A percentile compares a stretch with the other conserved stretches of the same genome.
Conservation (phyloP, 2,113 vertebrate species). For the Forbesichthys agassizii region DNA sequence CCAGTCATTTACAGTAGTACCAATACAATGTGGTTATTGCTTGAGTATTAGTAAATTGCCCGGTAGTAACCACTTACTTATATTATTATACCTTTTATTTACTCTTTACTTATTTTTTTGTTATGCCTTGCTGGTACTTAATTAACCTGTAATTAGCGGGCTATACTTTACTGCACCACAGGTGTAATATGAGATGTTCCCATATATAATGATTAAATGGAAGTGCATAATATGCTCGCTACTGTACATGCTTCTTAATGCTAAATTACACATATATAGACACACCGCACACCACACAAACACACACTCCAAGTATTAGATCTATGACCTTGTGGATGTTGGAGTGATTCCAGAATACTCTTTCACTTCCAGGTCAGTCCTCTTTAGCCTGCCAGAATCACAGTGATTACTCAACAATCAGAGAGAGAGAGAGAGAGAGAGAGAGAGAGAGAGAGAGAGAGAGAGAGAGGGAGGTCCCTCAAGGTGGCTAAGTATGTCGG, state of each 20-base stretch:
- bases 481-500: not conserved
- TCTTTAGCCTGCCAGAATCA: not conserved
- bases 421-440: not conserved
- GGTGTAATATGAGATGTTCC: too few relatives aligned
- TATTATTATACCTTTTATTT: too few relatives aligned
- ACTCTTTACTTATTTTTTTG: too few relatives aligned
- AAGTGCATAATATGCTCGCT: not conserved
- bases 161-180: too few relatives aligned
- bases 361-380: slow-evolving; percentile 14
- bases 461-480: not conserved
- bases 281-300: not conserved
- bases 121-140: too few relatives aligned
- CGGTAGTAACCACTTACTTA: too few relatives aligned
- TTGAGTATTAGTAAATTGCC: too few relatives aligned
- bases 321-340: slow-evolving; percentile 8
- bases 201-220: too few relatives aligned
- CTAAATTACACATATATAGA: not conserved
- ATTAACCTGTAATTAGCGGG: too few relatives aligned
- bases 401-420: slow-evolving; percentile 15
- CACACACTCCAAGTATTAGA: not conserved
- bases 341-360: slow-evolving; percentile 10
- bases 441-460: not conserved
- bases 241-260: not conserved
- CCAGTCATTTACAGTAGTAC: too few relatives aligned
- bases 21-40: too few relatives aligned